Base-by-base conservation (phyloP, 2,113 vertebrate genomes). In the Pseudolaguvia tuberculata region DNA sequence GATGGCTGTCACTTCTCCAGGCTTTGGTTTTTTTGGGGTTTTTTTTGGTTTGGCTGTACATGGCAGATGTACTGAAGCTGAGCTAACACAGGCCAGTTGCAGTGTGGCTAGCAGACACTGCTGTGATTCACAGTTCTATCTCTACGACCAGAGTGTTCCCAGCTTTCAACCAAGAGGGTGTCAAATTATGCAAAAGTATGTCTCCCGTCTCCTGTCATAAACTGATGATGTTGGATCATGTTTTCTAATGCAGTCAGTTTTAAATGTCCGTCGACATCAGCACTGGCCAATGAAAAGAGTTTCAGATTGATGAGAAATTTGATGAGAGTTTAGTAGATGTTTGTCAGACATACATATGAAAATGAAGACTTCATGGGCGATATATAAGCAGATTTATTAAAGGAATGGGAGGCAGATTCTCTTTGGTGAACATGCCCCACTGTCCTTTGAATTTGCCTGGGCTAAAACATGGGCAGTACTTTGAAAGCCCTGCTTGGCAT, bases 401-500 rank as follows among this genome's bases (percentile, higher is more conserved):
- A 88, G 88, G 88, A 90, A 90, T 89, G 83, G 85, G 86, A 87
- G 88, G 84, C 86, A 87, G 86, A 86, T 88, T 88, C 84, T 86
- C 85, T 78, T 84, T 72, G 85, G 84, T 78, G 79, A 83, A 85
- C 80, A 81, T 84, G 84, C 79, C 85, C 87, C 70, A 84, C 80
- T 89, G 88, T 85, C 88, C 89, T 91, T 92, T 90, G 88, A 91
- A 87, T 89, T 88, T 88, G 88, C 87, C 80, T 77, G 85, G 87
- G 89, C 90, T 88, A 82, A 85, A 88, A 88, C 86, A 80, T 84
- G 81, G 75, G 75, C 79, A 83, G 83, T 84, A 87, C 87, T 90
- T 91, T 90, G 86, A 91, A 90, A 89, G 82, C 83, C 84, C 88
- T 87, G 87, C 90, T 84, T 84, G 83, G 90, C 88, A 90, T 90